Base-by-base conservation (phyloP, 2,113 vertebrate species). In the Prietella phreatophila region DNA sequence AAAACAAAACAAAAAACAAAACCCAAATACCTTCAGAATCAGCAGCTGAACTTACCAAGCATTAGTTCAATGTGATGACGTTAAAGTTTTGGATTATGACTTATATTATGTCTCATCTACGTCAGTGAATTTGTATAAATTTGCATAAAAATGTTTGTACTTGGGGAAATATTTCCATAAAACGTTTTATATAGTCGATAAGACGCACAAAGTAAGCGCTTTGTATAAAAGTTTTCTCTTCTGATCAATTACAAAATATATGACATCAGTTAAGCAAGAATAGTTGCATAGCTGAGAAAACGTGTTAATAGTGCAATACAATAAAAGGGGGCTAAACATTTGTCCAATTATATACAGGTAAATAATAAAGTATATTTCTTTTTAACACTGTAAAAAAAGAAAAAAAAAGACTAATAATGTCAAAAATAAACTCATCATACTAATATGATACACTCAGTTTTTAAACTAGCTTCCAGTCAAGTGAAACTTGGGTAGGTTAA, bases 291-390 rank as follows among this genome's bases (percentile, higher is more conserved):
- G 91, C 83, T 91, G 89, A 88, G 78, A 84, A 82, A 76, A 87
- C 63, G 20, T 83, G 88, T 90, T 86, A 88, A 91, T 90, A 93
- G 92, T 93, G 92, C 92, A 93, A 93, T 85, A 89, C 84, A 73
- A 79, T 80, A 88, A 86, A 47, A 47, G 90, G 87, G 88, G 89
- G 86, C 85, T 87, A 87, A 89, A 84, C 82, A 85, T 86, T 87
- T 90, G 80, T 91, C 88, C 89, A 88, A 91, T 88, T 89, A 89
- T 90, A 89, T 88, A 89, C 89, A 89, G 27, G 90, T 89, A 89
- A 84, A 91, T 86, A 89, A 88, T 91, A 86, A 88, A 91, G 88
- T 88, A 88, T 87, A 85, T 87, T 82, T 90, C 30, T 67, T 73
- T 73, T 73, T 76, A 89, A 84, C 79, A 83, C 82, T 90, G 86